Percentiles rank a stretch among this genome's conserved stretches.
Conservation (phyloP, 2,797 vertebrate genomes). For the Psittacula echo region DNA sequence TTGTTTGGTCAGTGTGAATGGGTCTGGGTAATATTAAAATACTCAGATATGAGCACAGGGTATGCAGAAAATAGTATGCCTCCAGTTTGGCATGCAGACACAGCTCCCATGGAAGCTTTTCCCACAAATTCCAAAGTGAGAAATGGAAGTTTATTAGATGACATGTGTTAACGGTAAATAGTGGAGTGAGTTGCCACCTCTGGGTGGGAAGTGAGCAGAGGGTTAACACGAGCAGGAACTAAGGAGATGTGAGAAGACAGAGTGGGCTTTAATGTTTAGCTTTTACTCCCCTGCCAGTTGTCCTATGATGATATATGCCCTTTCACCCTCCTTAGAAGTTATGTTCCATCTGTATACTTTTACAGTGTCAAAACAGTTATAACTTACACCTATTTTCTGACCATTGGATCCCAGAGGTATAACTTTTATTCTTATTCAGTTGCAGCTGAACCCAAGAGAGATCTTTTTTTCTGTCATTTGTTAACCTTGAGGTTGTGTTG, state of each 20-base stretch:
- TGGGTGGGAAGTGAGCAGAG: constrained; percentile 7
- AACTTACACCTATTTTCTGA: constrained; percentile 69
- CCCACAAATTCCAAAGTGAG: not conserved
- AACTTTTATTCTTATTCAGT: constrained; percentile 55
- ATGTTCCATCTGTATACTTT: constrained; percentile 66
- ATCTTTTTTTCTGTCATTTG: constrained; percentile 37
- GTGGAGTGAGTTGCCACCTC: not conserved
- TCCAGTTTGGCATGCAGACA: not conserved
- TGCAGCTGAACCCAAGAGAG: constrained; percentile 35
- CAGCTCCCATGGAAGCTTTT: not conserved
- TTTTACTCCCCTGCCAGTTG: constrained; percentile 56
- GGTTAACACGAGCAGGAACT: constrained; percentile 46
- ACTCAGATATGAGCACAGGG: not conserved
- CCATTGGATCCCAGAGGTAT: constrained; percentile 57
- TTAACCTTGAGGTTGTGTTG: constrained; percentile 65
- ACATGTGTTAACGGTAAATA: not conserved
- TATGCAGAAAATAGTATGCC: not conserved
- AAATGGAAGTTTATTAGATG: not conserved
- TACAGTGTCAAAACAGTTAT: constrained; percentile 71
- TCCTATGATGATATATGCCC: constrained; percentile 51
- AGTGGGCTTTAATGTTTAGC: constrained; percentile 54
- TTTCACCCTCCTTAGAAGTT: constrained; percentile 65
- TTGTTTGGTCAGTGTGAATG: not conserved
- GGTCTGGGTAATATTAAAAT: not conserved
- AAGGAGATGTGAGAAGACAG: constrained; percentile 45